Evolutionary conservation across 2,113 vertebrate genomes (phyloP).

Genomic region (Zapus hudsonius): DNA sequence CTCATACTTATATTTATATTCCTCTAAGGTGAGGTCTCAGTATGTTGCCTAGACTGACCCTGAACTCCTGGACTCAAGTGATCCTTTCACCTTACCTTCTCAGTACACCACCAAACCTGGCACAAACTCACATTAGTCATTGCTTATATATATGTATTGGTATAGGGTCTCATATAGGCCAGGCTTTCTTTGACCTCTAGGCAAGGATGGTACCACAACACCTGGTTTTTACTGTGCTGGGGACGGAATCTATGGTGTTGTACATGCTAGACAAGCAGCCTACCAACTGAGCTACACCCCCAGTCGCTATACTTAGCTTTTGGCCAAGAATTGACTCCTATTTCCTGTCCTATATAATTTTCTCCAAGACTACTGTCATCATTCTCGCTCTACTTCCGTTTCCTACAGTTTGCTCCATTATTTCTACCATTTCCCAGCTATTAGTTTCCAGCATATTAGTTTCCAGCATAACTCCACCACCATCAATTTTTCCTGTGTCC

Average conservation of each 20-base stretch:
- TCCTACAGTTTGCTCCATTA: background rate
- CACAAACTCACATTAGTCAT: background rate
- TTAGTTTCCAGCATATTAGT: background rate
- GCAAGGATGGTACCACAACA: too few relatives aligned
- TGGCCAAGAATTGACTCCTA: background rate
- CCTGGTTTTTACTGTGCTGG: background rate
- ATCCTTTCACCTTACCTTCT: background rate
- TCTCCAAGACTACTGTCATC: background rate
- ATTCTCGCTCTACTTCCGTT: conserved; percentile 22
- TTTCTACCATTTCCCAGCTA: background rate
- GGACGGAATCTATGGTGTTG: background rate
- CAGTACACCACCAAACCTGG: background rate
- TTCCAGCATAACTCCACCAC: background rate
- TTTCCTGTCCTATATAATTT: background rate
- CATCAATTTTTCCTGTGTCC: background rate
- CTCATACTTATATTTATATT: background rate
- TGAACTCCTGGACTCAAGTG: background rate
- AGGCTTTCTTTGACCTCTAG: background rate
- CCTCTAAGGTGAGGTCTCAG: too few relatives aligned
- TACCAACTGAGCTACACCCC: background rate
- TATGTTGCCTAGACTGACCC: background rate
- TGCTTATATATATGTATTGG: too few relatives aligned
- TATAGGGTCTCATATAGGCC: too few relatives aligned
- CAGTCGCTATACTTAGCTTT: background rate
- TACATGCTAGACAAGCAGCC: background rate